Conservation (phyloP, 2,113 vertebrate genomes). For the Desmodus rotundus region DNA sequence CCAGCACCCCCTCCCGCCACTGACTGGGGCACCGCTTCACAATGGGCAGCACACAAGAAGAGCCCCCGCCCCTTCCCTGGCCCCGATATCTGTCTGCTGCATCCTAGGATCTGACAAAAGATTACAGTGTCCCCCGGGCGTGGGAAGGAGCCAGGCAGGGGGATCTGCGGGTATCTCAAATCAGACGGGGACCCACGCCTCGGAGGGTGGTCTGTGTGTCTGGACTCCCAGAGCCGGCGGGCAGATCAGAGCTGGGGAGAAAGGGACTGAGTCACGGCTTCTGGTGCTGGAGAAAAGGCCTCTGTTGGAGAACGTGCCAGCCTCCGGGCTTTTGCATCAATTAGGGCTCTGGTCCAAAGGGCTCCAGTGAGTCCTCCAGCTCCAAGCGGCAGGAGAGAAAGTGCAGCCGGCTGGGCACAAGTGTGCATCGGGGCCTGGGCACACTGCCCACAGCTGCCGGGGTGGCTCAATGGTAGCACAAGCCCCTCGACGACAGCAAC, state of each 20-base stretch:
- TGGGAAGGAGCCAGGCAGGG: not conserved
- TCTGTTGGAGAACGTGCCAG: not conserved
- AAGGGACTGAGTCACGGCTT: not conserved
- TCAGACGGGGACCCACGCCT: not conserved
- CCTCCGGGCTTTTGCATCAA: not conserved
- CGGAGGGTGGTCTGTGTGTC: not conserved
- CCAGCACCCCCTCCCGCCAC: not conserved
- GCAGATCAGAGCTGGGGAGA: not conserved
- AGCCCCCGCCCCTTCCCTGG: not conserved
- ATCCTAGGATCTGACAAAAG: conserved; percentile 44
- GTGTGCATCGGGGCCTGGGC: not conserved
- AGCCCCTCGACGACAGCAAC: not conserved
- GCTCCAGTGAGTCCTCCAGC: not conserved
- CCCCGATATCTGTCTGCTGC: not conserved
- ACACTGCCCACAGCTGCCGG: not conserved
- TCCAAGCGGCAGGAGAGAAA: not conserved
- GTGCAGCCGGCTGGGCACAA: not conserved
- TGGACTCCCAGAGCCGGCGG: not conserved
- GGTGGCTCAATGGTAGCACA: not conserved
- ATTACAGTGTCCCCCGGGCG: not conserved
- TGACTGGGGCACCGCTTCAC: not conserved
- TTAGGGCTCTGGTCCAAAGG: not conserved
- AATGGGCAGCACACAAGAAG: not conserved
- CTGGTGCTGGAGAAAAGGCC: not conserved
- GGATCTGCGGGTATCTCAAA: not conserved